Conservation (phyloP, 2,797 vertebrate species). For the Chanos chanos region DNA sequence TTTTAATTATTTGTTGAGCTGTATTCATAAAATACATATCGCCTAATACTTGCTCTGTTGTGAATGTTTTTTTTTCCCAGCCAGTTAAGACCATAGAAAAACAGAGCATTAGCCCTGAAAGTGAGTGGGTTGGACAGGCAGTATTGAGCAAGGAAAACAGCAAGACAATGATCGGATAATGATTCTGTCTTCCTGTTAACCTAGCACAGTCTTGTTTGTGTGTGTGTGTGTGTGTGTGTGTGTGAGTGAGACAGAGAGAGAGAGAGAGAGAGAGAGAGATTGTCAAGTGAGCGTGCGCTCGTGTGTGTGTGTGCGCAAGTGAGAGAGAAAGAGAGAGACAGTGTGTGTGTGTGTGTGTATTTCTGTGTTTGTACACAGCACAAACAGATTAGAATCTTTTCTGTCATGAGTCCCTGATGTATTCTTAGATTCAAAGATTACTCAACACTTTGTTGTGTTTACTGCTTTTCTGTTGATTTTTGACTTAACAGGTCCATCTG, state of each 20-base stretch:
- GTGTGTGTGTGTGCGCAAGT: background rate
- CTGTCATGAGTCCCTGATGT: background rate
- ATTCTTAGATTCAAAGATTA: background rate
- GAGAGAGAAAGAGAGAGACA: background rate
- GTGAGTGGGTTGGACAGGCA: conserved; percentile 6
- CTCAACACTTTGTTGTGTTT: background rate
- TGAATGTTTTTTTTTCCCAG: conserved; percentile 2
- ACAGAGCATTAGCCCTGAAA: background rate
- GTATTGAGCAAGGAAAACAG: conserved; percentile 35
- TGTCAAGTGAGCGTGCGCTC: conserved; percentile 20
- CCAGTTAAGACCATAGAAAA: conserved; percentile 8
- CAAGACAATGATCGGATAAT: conserved; percentile 51
- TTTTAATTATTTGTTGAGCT: conserved; percentile 16
- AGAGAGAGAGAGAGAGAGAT: too few relatives aligned
- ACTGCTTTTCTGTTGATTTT: background rate
- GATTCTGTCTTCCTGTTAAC: conserved; percentile 45
- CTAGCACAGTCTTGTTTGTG: conserved; percentile 5
- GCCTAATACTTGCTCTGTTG: conserved; percentile 1
- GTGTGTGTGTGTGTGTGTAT: background rate
- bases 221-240: background rate
- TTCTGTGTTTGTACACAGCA: background rate
- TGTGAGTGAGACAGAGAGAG: conserved; percentile 1
- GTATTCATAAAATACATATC: too few relatives aligned
- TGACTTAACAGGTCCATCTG: conserved; percentile 4
- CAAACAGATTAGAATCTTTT: conserved; percentile 26